Conservation (phyloP, 2,797 vertebrate genomes). For the Scyliorhinus canicula region DNA sequence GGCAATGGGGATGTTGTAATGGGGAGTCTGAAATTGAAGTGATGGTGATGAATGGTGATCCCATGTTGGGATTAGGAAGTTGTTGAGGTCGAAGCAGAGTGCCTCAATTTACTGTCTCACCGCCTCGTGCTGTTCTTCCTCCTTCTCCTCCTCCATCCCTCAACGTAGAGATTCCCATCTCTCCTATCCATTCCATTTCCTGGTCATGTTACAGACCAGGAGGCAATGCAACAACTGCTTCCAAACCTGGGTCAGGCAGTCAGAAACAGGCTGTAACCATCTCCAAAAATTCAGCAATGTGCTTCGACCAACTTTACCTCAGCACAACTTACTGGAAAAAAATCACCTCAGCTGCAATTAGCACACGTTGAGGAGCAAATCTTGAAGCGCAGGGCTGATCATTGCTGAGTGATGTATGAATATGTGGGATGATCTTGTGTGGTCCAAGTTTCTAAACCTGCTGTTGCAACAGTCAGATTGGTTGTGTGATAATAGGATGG, state of each 20-base stretch:
- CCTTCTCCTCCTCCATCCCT: too few species aligned
- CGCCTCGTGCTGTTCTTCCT: too few species aligned
- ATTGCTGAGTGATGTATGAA: background rate
- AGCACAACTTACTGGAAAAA: background rate
- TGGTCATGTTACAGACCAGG: background rate
- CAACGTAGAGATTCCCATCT: too few species aligned
- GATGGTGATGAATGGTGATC: too few species aligned
- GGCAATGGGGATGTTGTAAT: too few species aligned
- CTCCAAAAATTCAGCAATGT: background rate
- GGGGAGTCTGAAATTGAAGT: too few species aligned
- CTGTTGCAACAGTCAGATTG: background rate
- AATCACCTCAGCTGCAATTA: background rate
- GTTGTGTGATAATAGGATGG: background rate
- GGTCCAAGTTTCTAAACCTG: background rate
- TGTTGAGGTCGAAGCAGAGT: too few species aligned
- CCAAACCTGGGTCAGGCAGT: background rate
- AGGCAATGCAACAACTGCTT: background rate
- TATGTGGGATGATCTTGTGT: too few species aligned
- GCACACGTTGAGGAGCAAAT: background rate
- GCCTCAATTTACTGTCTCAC: too few species aligned
- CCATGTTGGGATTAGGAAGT: too few species aligned
- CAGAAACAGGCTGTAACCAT: background rate
- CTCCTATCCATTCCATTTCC: too few species aligned
- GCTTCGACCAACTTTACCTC: background rate
- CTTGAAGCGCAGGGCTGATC: background rate